Percentiles rank a stretch among this genome's conserved stretches.
Conservation (phyloP, 2,113 vertebrate genomes). For the Pungitius pungitius region DNA sequence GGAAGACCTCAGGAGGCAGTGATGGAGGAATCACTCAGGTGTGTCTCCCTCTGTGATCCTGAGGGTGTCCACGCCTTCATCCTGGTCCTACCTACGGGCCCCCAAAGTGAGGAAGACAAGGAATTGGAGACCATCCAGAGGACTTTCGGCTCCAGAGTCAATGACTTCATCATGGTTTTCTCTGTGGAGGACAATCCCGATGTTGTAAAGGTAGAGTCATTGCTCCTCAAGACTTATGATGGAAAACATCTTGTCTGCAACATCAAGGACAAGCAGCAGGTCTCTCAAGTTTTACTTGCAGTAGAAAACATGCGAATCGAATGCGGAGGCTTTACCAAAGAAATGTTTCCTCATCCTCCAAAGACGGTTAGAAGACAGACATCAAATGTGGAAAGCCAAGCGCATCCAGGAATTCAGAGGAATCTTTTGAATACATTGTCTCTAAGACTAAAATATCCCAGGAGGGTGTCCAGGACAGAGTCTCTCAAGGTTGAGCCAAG, state of each 20-base stretch:
- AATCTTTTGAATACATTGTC: background rate
- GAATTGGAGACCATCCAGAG: slow-evolving; percentile 47
- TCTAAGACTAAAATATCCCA: background rate
- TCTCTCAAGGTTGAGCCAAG: background rate
- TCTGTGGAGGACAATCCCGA: slow-evolving; percentile 26
- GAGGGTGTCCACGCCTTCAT: slow-evolving; percentile 47
- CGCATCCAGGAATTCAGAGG: background rate
- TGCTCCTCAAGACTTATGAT: background rate
- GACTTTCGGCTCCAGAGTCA: background rate
- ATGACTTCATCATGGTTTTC: slow-evolving; percentile 42
- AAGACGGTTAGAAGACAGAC: rapidly evolving
- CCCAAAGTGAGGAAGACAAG: slow-evolving; percentile 39
- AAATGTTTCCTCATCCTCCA: background rate
- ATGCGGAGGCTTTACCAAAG: slow-evolving; percentile 18
- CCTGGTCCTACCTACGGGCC: slow-evolving; percentile 40
- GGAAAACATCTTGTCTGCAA: slow-evolving; percentile 19
- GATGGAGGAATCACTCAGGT: background rate
- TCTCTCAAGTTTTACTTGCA: slow-evolving; percentile 14
- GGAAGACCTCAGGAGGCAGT: slow-evolving; percentile 13
- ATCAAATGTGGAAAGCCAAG: rapidly evolving
- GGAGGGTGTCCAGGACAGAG: background rate
- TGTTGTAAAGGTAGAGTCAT: background rate
- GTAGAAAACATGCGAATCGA: slow-evolving; percentile 27
- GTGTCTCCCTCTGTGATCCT: slow-evolving; percentile 37
- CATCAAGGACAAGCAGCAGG: slow-evolving; percentile 30